A percentile compares a stretch with the other conserved stretches of the same genome.
phyloP scores from a whole-genome alignment of 2,888 invertebrate species.

The Anodontia alba region DNA sequence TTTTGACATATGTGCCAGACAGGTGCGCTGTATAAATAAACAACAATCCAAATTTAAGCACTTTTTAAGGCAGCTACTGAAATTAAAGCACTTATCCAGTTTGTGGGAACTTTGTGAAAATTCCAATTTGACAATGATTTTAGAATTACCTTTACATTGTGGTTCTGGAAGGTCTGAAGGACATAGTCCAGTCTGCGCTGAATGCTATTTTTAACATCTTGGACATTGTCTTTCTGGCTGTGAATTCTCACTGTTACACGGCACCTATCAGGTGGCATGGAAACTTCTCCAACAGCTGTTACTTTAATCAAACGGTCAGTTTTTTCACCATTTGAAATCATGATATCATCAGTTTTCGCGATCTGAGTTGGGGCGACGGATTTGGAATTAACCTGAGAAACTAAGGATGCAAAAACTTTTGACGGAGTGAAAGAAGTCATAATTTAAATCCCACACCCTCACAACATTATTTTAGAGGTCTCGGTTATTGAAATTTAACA shows the following conservation, averaged over 20 bases:
- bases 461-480: too few relatives aligned
- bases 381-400: conserved; percentile 28
- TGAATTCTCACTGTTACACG: conserved; percentile 71
- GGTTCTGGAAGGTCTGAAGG: conserved; percentile 79
- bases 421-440: conserved; percentile 65
- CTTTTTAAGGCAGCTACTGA: too few relatives aligned
- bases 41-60: too few relatives aligned
- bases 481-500: too few relatives aligned
- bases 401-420: conserved; percentile 63
- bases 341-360: conserved; percentile 26
- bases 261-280: conserved; percentile 79
- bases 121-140: too few relatives aligned
- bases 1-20: too few relatives aligned
- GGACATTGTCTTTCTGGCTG: conserved; percentile 76
- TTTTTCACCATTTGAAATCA: conserved; percentile 19
- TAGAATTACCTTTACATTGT: conserved; percentile 79
- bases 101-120: too few relatives aligned
- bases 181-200: conserved; percentile 80
- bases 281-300: conserved; percentile 78
- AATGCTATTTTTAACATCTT: conserved; percentile 82
- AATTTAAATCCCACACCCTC: too few relatives aligned
- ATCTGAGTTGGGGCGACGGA: neutral
- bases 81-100: too few relatives aligned
- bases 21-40: too few relatives aligned
- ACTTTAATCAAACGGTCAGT: conserved; percentile 74